Conservation (phyloP, 2,797 vertebrate species). For the Hypotaenidia okinawae region DNA sequence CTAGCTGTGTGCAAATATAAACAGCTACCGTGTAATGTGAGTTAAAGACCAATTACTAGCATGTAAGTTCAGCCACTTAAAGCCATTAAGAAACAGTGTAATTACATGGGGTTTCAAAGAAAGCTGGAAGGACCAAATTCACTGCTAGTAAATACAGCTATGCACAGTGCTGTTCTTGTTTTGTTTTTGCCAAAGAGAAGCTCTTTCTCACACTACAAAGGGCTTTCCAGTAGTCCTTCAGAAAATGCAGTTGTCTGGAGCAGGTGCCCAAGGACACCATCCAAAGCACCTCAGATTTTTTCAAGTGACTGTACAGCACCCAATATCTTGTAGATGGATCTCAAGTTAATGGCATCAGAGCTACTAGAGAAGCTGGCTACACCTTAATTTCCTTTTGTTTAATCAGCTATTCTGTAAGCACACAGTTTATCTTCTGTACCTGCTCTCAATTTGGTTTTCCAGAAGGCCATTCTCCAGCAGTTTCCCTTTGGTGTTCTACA, state of each 20-base stretch:
- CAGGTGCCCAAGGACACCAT: neutral
- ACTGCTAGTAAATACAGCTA: neutral
- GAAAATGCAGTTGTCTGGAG: neutral
- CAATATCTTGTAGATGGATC: neutral
- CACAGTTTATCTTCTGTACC: neutral
- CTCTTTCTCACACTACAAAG: neutral
- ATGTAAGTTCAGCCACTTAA: constrained; percentile 17
- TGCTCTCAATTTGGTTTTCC: neutral
- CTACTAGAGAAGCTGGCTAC: neutral
- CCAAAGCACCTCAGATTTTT: neutral
- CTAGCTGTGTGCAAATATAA: constrained; percentile 4
- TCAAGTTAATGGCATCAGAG: neutral
- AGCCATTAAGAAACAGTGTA: constrained; percentile 2
- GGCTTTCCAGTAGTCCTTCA: neutral
- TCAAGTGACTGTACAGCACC: neutral
- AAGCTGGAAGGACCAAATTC: neutral
- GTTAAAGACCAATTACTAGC: neutral
- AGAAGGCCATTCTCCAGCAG: neutral
- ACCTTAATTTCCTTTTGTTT: neutral
- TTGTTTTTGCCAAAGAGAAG: neutral
- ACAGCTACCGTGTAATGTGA: constrained; percentile 3
- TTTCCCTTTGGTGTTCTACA: neutral
- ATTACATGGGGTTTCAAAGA: neutral
- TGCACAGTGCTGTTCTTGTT: neutral
- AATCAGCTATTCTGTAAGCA: neutral